Evolutionary conservation across 2,888 invertebrate species (phyloP).

Genomic region (Barypeithes pellucidus): DNA sequence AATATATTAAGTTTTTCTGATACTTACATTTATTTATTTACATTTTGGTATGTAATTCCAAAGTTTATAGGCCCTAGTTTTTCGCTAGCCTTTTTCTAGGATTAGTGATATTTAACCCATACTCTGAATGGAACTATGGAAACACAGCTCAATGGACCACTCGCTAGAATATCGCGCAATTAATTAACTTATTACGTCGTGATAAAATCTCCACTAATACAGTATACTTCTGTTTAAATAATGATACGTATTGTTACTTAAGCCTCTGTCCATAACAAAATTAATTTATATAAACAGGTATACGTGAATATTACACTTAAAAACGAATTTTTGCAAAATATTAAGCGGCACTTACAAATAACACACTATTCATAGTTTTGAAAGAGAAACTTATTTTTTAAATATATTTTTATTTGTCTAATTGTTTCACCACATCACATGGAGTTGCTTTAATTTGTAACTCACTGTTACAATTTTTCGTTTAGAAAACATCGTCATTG

Average conservation of each 20-base stretch:
- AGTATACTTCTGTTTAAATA: constrained; percentile 35
- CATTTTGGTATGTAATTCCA: constrained; percentile 10
- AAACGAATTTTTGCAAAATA: neutral
- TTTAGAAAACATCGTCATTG: neutral
- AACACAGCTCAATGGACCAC: neutral
- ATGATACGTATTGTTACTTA: constrained; percentile 31
- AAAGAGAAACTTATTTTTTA: neutral
- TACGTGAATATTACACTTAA: neutral
- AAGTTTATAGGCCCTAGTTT: neutral
- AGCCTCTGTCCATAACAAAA: constrained; percentile 19
- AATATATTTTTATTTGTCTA: neutral
- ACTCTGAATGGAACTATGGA: constrained; percentile 15
- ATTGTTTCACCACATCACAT: neutral
- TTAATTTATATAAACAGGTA: neutral
- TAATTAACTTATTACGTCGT: constrained; percentile 6
- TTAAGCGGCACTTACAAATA: neutral
- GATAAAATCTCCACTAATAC: constrained; percentile 10
- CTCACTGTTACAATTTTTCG: neutral
- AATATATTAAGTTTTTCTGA: neutral
- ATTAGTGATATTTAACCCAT: constrained; percentile 29
- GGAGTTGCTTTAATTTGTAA: neutral
- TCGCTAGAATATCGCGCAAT: constrained; percentile 2
- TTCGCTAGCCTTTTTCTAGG: neutral
- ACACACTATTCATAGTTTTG: neutral
- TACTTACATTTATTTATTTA: constrained; percentile 28